phyloP scores from a whole-genome alignment of 2,888 invertebrate species.

The Timema podura region DNA sequence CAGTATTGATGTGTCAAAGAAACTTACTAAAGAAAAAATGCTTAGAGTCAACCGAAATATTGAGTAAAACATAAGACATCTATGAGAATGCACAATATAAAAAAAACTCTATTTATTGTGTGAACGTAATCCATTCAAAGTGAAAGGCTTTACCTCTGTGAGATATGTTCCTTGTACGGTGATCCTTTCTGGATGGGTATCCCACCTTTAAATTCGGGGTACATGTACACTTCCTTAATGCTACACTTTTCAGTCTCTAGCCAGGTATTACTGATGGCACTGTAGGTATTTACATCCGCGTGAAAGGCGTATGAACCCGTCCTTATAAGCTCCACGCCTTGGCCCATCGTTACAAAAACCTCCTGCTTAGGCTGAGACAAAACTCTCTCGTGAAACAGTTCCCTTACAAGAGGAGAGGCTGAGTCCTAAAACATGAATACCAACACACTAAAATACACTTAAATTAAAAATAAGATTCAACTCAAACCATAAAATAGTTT shows the following conservation, averaged over 20 bases:
- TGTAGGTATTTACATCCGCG: conserved; percentile 61
- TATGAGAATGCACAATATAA: no score
- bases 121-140: no score
- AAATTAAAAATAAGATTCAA: no score
- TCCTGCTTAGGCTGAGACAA: not conserved
- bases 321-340: conserved; percentile 48
- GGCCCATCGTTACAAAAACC: conserved; percentile 43
- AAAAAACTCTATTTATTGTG: no score
- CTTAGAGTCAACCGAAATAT: no score
- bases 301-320: conserved; percentile 60
- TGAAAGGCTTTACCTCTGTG: conserved; percentile 55
- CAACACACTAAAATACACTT: no score
- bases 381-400: not conserved
- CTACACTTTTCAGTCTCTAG: conserved; percentile 68
- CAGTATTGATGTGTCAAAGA: no score
- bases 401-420: not conserved
- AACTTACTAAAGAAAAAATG: no score
- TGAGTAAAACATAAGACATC: no score
- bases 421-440: not conserved
- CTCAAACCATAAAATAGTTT: no score
- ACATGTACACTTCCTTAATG: conserved; percentile 54
- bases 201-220: conserved; percentile 60
- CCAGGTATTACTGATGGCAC: conserved; percentile 63
- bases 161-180: conserved; percentile 58
- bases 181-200: conserved; percentile 59